Conservation (phyloP, 2,888 invertebrate species). For the Branchellion lobata region DNA sequence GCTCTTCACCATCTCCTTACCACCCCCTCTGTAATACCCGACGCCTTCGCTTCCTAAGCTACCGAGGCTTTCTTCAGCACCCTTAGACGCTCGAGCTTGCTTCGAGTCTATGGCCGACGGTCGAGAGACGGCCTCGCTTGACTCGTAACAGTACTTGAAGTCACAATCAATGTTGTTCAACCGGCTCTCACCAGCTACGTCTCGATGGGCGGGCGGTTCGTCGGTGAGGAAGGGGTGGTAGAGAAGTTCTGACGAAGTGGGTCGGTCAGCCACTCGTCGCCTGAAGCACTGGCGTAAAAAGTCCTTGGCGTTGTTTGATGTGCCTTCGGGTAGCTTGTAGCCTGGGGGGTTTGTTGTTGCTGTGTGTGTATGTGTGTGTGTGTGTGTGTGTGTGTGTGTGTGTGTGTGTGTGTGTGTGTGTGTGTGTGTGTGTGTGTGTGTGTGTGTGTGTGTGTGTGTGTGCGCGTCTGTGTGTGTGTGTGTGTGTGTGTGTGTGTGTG, state of each 20-base stretch:
- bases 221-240: slow-evolving; percentile 47
- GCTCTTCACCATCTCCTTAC: too few species aligned
- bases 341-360: neutral
- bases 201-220: neutral
- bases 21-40: too few species aligned
- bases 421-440: slow-evolving; percentile 4
- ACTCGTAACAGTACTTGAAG: neutral
- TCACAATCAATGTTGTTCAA: neutral
- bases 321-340: neutral
- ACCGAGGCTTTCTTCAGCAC: too few species aligned
- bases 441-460: neutral
- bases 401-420: slow-evolving; percentile 11
- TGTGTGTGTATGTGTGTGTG: slow-evolving; percentile 5
- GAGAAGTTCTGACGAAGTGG: slow-evolving; percentile 56
- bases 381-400: too few species aligned
- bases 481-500: neutral
- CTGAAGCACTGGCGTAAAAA: slow-evolving; percentile 57
- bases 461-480: neutral
- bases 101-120: too few species aligned
- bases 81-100: neutral
- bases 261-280: slow-evolving; percentile 55
- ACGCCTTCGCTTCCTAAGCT: too few species aligned
- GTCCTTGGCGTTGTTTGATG: slow-evolving; percentile 53
- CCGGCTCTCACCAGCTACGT: too few species aligned
- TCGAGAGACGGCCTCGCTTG: too few species aligned